Percentiles rank a stretch among this genome's conserved stretches.
These are phyloP conservation scores for Glossophaga mutica DNA, from an alignment of 2,797 vertebrate genomes.

Conservation along the genomic window DNA sequence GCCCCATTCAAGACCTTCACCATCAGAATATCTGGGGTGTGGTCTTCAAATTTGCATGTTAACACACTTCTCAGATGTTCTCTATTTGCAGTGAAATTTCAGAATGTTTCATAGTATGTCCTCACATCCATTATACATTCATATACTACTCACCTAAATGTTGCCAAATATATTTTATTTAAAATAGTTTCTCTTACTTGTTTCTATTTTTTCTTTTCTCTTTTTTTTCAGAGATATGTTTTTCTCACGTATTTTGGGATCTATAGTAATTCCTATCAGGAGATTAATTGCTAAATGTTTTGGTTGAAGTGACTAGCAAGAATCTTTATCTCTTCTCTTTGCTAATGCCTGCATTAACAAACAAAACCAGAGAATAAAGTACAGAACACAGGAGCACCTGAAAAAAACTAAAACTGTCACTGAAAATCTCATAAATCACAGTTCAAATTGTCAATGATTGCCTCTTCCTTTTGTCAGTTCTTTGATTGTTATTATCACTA, in stretches of 20 bases:
- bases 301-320: not conserved
- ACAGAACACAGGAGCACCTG: not conserved
- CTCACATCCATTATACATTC: not conserved
- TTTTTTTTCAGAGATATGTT: not conserved
- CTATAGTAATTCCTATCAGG: not conserved
- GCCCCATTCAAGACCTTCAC: not conserved
- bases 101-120: not conserved
- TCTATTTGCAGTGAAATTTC: not conserved
- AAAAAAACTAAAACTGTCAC: not conserved
- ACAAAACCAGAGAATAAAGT: not conserved
- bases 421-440: conserved; percentile 33
- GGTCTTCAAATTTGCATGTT: not conserved
- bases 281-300: not conserved
- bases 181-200: not conserved
- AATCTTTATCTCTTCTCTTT: not conserved
- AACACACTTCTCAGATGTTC: not conserved
- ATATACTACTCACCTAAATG: not conserved
- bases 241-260: not conserved
- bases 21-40: not conserved
- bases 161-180: not conserved
- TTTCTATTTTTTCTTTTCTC: not conserved
- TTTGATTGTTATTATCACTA: not conserved
- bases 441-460: not conserved
- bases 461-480: not conserved
- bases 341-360: not conserved